Evolutionary conservation across 2,888 invertebrate genomes (phyloP).

Genomic region (Plemyria rubiginata): DNA sequence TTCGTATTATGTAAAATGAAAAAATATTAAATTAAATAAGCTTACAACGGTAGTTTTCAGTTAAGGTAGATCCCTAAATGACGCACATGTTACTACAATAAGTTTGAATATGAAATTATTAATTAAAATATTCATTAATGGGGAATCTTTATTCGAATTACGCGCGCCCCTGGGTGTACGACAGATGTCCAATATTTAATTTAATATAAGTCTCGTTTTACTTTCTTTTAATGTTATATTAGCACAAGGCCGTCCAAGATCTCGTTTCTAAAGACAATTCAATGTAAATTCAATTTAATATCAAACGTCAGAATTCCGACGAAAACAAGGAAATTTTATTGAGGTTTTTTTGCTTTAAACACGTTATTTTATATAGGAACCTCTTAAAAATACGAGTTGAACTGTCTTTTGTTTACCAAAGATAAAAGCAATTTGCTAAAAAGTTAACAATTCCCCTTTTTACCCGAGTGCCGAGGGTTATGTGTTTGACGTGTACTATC

Average conservation of each 20-base stretch:
- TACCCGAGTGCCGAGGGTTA: too few relatives aligned
- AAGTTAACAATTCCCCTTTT: too few relatives aligned
- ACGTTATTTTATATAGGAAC: constrained; percentile 48
- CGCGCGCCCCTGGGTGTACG: constrained; percentile 60
- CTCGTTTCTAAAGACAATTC: constrained; percentile 60
- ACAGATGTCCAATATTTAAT: constrained; percentile 80
- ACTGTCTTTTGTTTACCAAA: constrained; percentile 7
- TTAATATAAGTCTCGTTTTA: constrained; percentile 69
- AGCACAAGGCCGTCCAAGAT: constrained; percentile 53
- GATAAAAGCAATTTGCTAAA: constrained; percentile 3
- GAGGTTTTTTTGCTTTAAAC: constrained; percentile 51
- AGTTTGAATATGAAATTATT: constrained; percentile 54
- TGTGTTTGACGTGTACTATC: too few relatives aligned
- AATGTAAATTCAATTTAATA: constrained; percentile 68
- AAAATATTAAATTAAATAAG: too few relatives aligned
- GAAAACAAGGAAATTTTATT: constrained; percentile 53
- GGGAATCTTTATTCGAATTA: constrained; percentile 62
- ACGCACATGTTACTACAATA: constrained; percentile 39
- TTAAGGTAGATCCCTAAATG: neutral
- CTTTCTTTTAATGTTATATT: constrained; percentile 74
- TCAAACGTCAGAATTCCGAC: constrained; percentile 50
- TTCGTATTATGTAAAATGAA: too few relatives aligned
- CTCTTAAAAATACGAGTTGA: constrained; percentile 26
- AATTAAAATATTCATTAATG: constrained; percentile 74
- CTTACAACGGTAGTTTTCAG: too few relatives aligned